Base-by-base conservation (phyloP, 2,888 invertebrate genomes). In the Pandemis corylana region DNA sequence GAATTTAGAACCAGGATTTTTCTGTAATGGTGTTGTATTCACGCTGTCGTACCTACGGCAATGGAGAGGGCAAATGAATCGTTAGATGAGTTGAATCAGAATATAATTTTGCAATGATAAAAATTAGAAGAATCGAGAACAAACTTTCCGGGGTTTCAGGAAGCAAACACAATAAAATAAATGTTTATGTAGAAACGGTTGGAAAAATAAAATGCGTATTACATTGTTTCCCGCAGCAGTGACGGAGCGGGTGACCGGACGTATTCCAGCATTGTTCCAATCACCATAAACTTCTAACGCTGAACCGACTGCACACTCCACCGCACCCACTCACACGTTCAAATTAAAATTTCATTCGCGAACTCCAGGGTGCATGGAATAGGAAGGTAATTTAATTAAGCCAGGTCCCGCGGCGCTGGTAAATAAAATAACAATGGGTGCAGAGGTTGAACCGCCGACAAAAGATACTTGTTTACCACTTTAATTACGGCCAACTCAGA, bases 401-500 rank as follows among this genome's bases (percentile, higher is more conserved):
- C 76, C 72, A 68, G 69, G 77, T 77, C 77, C 75, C 64, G 71
- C 69, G 68, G 77, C 68, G 77, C 76, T 73, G 75, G 72, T 71
- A 75, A 79, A 80, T 78, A 78, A 80, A 77, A 72, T 76, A 77
- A 76, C 71, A 77, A 78, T 77, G 71, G 68, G 78, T 65, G 77
- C 75, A 77, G 78, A 77, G 51, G 65, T 71, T 68, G 68, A 71
- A 73, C 68, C 71, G 70, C 71, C 42, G 28, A 72, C 71, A 71
- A 79, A 80, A 81, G 82, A 82, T 79, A 78, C 80, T 81, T 36
- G 28, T 36, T 36, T 78, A 80, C 79, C 79, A 72, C 76, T 84
- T 84, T 85, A 83, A 83, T 85, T 83, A 84, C 83, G 82, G 79
- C 78, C 68, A 61, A 71, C 41, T 59, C 71, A 36, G 42, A 69